phyloP scores from a whole-genome alignment of 2,888 invertebrate genomes.

The Xestia ashworthii region DNA sequence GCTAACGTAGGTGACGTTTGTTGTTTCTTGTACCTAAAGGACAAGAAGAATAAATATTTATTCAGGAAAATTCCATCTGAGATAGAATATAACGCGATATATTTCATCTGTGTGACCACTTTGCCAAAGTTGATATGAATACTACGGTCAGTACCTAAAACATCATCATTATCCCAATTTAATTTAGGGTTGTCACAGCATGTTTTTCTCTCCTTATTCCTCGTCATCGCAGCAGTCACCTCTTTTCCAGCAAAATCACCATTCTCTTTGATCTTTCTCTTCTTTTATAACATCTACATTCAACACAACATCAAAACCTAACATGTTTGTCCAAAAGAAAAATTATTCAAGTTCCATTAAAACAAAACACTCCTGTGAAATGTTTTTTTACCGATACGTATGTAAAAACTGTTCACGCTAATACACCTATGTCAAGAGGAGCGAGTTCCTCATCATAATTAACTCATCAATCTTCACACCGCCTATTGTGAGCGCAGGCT shows the following conservation, averaged over 20 bases:
- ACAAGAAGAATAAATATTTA: neutral
- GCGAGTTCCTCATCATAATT: slow-evolving; percentile 46
- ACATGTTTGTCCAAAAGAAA: neutral
- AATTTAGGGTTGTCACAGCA: too few species aligned
- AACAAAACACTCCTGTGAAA: neutral
- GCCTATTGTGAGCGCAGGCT: slow-evolving; percentile 35
- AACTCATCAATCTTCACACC: slow-evolving; percentile 55
- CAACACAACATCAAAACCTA: neutral
- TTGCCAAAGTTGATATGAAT: neutral
- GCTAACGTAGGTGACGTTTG: too few species aligned
- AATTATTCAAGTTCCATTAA: neutral
- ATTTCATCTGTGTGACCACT: neutral
- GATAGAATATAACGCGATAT: neutral
- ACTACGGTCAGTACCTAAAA: neutral
- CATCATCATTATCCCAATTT: too few species aligned
- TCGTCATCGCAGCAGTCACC: too few species aligned
- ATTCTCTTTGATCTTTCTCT: too few species aligned
- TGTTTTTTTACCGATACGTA: neutral
- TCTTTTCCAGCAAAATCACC: too few species aligned
- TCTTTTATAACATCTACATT: too few species aligned
- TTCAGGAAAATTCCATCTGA: neutral
- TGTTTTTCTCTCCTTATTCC: too few species aligned
- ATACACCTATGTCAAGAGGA: slow-evolving; percentile 4
- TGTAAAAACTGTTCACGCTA: slow-evolving; percentile 19
- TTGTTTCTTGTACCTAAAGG: neutral